These are phyloP conservation scores for Spheniscus humboldti DNA, from an alignment of 2,797 vertebrate genomes.

Conservation along the genomic window DNA sequence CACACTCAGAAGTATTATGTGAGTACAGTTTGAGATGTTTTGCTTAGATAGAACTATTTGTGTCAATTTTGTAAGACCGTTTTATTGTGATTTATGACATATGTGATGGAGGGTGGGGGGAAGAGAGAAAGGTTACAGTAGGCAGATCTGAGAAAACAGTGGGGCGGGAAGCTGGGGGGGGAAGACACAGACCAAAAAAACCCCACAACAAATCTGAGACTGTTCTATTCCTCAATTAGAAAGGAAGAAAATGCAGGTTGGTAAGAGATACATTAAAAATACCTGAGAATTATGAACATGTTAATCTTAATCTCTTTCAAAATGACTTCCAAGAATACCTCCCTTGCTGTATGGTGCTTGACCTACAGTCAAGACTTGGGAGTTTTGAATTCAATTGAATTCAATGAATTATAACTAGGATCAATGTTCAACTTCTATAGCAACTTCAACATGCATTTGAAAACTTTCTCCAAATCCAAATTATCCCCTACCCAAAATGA, in stretches of 20 bases:
- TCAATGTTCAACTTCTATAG: not conserved
- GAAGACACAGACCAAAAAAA: not conserved
- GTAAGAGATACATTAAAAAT: not conserved
- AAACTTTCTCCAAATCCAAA: not conserved
- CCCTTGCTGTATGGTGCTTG: not conserved
- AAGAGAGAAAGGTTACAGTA: not conserved
- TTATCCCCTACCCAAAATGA: not conserved
- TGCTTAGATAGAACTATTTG: not conserved
- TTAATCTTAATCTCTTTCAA: not conserved
- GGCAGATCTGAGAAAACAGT: not conserved
- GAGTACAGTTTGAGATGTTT: not conserved
- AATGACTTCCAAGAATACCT: not conserved
- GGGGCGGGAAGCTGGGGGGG: not conserved
- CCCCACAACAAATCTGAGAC: not conserved
- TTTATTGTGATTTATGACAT: not conserved
- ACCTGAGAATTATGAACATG: not conserved
- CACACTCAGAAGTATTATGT: not conserved
- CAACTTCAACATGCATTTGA: not conserved
- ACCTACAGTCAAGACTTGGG: not conserved
- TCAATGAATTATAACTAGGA: not conserved
- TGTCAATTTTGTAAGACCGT: not conserved
- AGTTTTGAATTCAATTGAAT: not conserved
- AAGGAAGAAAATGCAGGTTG: not conserved
- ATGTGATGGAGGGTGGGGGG: not conserved
- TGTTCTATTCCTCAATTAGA: not conserved